Percentiles rank a stretch among this genome's conserved stretches.
Conservation (phyloP, 2,797 vertebrate genomes). For the Petrocephalus sullivani region DNA sequence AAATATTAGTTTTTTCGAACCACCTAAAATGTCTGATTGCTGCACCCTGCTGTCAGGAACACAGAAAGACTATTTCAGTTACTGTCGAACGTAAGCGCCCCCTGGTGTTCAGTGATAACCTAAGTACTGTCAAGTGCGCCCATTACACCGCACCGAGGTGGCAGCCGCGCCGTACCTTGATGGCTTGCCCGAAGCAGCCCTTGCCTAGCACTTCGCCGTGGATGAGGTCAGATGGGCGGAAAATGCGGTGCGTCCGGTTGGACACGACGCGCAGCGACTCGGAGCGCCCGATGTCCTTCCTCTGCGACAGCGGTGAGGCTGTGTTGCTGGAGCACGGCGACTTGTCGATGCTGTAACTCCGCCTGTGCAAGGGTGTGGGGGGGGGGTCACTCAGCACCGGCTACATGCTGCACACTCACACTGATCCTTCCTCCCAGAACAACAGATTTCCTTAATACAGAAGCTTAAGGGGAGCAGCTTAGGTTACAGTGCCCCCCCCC, state of each 20-base stretch:
- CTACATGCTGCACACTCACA: neutral
- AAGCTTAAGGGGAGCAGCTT: neutral
- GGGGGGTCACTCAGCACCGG: neutral
- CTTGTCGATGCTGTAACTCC: conserved; percentile 90
- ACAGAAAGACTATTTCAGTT: neutral
- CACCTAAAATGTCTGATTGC: conserved; percentile 21
- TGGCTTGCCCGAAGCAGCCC: conserved; percentile 93
- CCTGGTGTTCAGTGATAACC: neutral
- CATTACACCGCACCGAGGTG: neutral
- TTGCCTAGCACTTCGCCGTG: conserved; percentile 93
- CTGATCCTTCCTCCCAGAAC: neutral
- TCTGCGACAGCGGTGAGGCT: conserved; percentile 73
- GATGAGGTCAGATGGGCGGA: conserved; percentile 93
- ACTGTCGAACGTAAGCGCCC: neutral
- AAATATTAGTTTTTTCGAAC: neutral
- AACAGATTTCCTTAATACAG: neutral
- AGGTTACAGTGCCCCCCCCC: neutral
- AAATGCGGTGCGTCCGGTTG: conserved; percentile 80
- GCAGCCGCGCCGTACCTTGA: conserved; percentile 72
- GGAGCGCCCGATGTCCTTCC: conserved; percentile 85
- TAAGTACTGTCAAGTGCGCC: neutral
- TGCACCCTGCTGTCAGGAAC: conserved; percentile 16
- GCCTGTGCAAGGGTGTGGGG: conserved; percentile 50
- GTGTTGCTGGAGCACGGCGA: conserved; percentile 76
- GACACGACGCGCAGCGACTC: conserved; percentile 84